Base-by-base conservation (phyloP, 2,797 vertebrate genomes). In the Hafferia zeledoni region DNA sequence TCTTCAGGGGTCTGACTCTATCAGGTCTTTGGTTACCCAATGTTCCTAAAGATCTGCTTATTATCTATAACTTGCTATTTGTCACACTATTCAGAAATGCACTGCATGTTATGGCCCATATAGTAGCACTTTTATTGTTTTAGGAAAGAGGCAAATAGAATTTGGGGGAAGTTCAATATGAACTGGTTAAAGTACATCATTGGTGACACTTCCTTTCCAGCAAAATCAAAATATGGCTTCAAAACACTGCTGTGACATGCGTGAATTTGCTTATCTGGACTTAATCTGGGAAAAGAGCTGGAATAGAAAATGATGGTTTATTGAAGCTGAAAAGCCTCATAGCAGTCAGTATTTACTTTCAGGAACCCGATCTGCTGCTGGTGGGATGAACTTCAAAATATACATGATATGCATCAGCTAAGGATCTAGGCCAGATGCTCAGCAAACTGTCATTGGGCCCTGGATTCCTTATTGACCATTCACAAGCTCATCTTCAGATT, bases 401-500 rank as follows among this genome's bases (percentile, higher is more conserved):
- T 47, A 57, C 6, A 8, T 64, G 23, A 82, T 47, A 50, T 47
- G 27, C 44, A 77, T 75, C 56, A 79, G 63, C 70, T 64, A 52
- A 81, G 10, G 63, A 87, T 75, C 52, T 60, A 75, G 37, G 37
- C 89, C 95, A 95, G 75, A 69, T 90, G 87, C 77, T 96, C 96
- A 81, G 83, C 86, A 93, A 82, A 95, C 92, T 81, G 64, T 75
- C 85, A 67, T 39, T 44, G 89, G 90, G 84, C 65, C 76, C 78
- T 91, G 86, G 88, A 89, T 93, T 82, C 83, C 74, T 91, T 63
- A 92, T 25, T 96, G 95, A 97, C 92, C 88, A 79, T 79, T 93
- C 81, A 90, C 46, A 94, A 83, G 52, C 89, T 93, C 83, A 75
- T 92, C 77, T 85, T 86, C 87, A 82, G 83, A 91, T 94, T 95